Conservation (phyloP, 2,888 invertebrate genomes). For the Pristionchus fissidentatus region DNA sequence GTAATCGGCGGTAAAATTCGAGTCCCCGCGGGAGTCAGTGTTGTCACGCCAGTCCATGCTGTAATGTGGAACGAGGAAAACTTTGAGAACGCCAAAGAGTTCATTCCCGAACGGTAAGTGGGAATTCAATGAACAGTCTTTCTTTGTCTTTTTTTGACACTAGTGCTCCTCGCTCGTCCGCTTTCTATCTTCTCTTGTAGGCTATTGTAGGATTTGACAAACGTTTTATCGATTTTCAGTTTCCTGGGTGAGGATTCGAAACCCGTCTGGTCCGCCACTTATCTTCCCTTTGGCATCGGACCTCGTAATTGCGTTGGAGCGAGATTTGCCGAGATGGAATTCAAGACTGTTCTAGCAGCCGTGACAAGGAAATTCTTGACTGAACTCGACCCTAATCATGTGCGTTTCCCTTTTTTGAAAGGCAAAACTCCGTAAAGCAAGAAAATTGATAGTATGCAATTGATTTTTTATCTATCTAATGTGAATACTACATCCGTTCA, state of each 20-base stretch:
- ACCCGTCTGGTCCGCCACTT: neutral
- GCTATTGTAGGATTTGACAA: no score
- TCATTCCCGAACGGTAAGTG: constrained; percentile 40
- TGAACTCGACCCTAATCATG: neutral
- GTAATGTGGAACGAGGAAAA: constrained; percentile 31
- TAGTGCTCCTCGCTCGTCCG: neutral
- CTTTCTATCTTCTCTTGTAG: neutral
- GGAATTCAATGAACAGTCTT: no score
- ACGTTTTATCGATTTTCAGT: neutral
- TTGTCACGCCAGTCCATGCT: constrained; percentile 16
- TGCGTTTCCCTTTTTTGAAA: neutral
- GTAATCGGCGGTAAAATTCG: constrained; percentile 20
- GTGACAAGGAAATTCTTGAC: neutral
- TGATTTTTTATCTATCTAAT: neutral
- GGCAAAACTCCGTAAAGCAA: no score
- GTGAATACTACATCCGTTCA: no score
- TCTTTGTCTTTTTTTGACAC: no score
- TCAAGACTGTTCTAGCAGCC: constrained; percentile 31
- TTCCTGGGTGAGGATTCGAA: constrained; percentile 8
- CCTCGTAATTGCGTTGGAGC: constrained; percentile 50
- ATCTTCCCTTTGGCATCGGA: constrained; percentile 45
- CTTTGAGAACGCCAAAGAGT: constrained; percentile 2
- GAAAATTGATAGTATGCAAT: no score
- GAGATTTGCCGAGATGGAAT: constrained; percentile 48
- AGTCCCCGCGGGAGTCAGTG: constrained; percentile 8